phyloP scores from a whole-genome alignment of 2,888 invertebrate genomes.

The Trachelus iudaicus region DNA sequence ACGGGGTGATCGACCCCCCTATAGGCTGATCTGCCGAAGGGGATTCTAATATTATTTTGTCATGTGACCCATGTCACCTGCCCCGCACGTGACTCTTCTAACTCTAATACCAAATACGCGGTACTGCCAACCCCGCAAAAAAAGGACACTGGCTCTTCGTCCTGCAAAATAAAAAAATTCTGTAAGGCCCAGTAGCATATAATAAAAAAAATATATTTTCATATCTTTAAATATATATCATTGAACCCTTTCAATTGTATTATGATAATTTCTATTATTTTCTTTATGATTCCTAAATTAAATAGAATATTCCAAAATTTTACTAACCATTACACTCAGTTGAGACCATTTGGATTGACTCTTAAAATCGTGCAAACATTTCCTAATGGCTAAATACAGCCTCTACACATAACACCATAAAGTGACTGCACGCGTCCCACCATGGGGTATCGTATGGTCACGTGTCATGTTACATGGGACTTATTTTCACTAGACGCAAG shows the following conservation, averaged over 20 bases:
- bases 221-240: neutral
- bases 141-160: neutral
- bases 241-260: neutral
- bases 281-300: neutral
- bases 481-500: slow-evolving; percentile 42
- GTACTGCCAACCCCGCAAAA: neutral
- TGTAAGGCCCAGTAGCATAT: neutral
- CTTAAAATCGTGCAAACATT: slow-evolving; percentile 53
- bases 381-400: slow-evolving; percentile 53
- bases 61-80: slow-evolving; percentile 59
- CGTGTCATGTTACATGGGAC: slow-evolving; percentile 61
- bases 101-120: slow-evolving; percentile 27
- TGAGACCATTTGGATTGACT: slow-evolving; percentile 32
- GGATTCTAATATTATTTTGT: slow-evolving; percentile 45
- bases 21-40: neutral
- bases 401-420: slow-evolving; percentile 8
- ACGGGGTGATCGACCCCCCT: slow-evolving; percentile 5
- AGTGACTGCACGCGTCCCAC: slow-evolving; percentile 16
- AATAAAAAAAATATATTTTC: neutral
- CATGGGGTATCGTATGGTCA: slow-evolving; percentile 47
- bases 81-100: slow-evolving; percentile 39
- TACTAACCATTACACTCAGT: neutral
- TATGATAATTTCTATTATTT: neutral
- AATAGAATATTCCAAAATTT: neutral
- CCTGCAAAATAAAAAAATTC: neutral